Evolutionary conservation across 1,140 invertebrate species (phyloP).

Genomic region (Hydropsyche tenuis): DNA sequence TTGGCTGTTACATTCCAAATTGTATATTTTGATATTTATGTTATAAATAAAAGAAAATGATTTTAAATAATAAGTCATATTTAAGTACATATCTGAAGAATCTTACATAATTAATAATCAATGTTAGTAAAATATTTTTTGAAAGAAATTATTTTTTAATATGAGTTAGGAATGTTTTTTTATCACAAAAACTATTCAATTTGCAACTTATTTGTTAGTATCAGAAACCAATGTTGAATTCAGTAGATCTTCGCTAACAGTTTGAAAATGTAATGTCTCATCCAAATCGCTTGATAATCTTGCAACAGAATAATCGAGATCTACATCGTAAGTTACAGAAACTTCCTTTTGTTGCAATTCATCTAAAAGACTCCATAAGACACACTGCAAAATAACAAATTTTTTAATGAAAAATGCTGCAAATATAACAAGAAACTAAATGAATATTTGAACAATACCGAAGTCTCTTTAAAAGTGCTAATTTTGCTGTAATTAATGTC

Average conservation of each 20-base stretch:
- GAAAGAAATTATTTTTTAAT: too few species aligned
- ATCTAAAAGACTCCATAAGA: conserved; percentile 40
- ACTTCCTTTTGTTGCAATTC: conserved; percentile 47
- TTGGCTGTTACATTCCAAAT: too few species aligned
- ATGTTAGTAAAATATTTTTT: too few species aligned
- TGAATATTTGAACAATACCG: conserved; percentile 21
- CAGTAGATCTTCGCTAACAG: conserved; percentile 25
- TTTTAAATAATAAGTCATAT: too few species aligned
- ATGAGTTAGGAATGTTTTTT: too few species aligned
- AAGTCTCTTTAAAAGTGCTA: conserved; percentile 43
- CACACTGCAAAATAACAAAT: conserved; percentile 34
- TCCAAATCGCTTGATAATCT: conserved; percentile 41
- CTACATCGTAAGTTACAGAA: conserved; percentile 45
- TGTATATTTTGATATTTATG: too few species aligned
- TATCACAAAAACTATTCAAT: too few species aligned
- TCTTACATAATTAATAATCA: too few species aligned
- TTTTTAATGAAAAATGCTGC: not conserved
- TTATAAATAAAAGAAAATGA: too few species aligned
- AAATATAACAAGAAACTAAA: not conserved
- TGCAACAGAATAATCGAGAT: conserved; percentile 43
- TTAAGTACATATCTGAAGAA: too few species aligned
- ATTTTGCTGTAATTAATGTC: conserved; percentile 34
- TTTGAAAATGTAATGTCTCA: conserved; percentile 46
- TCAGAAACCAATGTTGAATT: conserved; percentile 14
- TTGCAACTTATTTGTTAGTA: not conserved